These are phyloP conservation scores for Salticus scenicus DNA, from an alignment of 2,888 invertebrate genomes.

Conservation along the genomic window DNA sequence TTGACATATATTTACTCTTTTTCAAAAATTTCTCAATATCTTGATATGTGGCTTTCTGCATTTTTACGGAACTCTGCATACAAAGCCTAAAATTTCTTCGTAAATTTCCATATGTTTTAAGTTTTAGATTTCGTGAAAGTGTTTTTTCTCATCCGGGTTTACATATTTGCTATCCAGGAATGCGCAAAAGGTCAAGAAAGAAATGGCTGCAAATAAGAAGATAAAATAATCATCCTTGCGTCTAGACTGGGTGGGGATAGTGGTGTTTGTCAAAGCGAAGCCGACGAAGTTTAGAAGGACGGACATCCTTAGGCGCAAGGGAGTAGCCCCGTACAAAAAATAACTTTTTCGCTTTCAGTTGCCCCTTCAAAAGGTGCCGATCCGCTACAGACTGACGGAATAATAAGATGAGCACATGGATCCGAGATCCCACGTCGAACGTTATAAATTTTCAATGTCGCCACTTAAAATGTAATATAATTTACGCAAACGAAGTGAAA, in stretches of 20 bases:
- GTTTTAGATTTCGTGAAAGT: no score
- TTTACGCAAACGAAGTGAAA: no score
- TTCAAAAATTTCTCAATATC: no score
- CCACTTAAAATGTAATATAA: neutral
- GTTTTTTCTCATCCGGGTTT: neutral
- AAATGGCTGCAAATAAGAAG: conserved; percentile 7
- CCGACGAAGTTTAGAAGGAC: conserved; percentile 33
- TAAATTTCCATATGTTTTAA: neutral
- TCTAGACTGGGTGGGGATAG: conserved; percentile 68
- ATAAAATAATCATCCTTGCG: conserved; percentile 29
- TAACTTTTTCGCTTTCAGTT: neutral
- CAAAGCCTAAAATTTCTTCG: neutral
- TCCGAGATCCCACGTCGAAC: neutral
- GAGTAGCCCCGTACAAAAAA: neutral
- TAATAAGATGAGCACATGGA: neutral
- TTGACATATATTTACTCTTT: no score
- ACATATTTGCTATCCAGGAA: neutral
- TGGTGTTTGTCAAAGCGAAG: conserved; percentile 30
- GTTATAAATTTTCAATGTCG: neutral
- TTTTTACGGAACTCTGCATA: no score
- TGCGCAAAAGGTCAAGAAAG: conserved; percentile 38
- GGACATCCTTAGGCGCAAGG: conserved; percentile 31
- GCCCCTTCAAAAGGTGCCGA: conserved; percentile 5
- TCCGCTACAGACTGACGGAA: no score
- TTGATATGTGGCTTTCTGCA: no score